Base-by-base conservation (phyloP, 2,797 vertebrate genomes). In the Phaenicophaeus curvirostris region DNA sequence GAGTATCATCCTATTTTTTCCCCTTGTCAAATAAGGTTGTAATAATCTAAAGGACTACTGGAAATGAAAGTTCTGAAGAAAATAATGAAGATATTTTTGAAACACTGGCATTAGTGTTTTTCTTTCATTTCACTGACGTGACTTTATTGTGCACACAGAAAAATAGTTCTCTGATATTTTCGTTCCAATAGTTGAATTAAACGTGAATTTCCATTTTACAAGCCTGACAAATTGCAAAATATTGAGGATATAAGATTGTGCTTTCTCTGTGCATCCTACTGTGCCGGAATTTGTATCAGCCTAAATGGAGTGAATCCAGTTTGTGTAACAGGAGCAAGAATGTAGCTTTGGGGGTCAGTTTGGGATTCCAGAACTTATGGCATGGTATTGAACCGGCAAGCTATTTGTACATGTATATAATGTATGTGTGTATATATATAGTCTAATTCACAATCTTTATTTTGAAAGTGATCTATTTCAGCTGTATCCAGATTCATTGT, bases 51-150 rank as follows among this genome's bases (percentile, higher is more conserved):
- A 78, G 31, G 55, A 66, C 78, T 81, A 87, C 61, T 51, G 31
- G 81, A 78, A 87, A 42, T 81, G 62, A 87, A 84, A 81, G 48
- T 58, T 85, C 55, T 87, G 68, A 81, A 87, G 42, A 89, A 76
- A 27, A 42, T 77, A 55, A 39, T 30, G 24, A 73, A 74, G 46
- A 13, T 81, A 46, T 12, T 81, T 94, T 78, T 71, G 33, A 92
- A 76, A 76, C 35, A 41, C 27, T 62, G n/a, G 31, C 37, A 55
- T 82, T 87, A 71, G 33, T 46, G 50, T 44, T 83, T 66, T 80
- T 63, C 54, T 90, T 69, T 79, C 44, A 16, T 73, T 86, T 75
- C 58, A 79, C 41, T 69, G 61, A 63, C 68, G 2, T 46, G 58
- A 55, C 66, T 88, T 94, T 44, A 54, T 41, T 77, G 20, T 89